Evolutionary conservation across 2,888 invertebrate genomes (phyloP).

Genomic region (Aethes cnicana): DNA sequence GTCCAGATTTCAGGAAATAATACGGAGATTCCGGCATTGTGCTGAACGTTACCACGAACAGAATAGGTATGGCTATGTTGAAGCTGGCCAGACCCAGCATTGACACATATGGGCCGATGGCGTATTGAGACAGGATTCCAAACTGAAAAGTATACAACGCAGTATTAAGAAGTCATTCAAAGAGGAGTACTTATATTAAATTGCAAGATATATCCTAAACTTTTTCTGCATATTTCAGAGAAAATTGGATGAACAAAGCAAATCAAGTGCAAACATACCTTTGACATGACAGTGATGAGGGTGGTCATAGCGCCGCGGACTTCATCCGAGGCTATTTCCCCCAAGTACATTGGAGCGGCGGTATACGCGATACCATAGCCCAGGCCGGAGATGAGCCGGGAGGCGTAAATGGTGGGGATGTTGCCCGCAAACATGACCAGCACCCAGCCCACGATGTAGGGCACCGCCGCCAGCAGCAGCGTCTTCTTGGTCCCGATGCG

Average conservation of each 20-base stretch:
- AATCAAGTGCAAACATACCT: constrained; percentile 55
- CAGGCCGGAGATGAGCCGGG: constrained; percentile 83
- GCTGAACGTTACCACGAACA: constrained; percentile 80
- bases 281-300: constrained; percentile 81
- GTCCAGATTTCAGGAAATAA: constrained; percentile 75
- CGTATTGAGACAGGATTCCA: constrained; percentile 83
- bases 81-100: constrained; percentile 81
- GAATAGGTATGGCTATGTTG: constrained; percentile 78
- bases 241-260: too few relatives aligned
- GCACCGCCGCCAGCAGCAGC: constrained; percentile 81
- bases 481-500: constrained; percentile 85
- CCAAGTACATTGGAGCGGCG: constrained; percentile 84
- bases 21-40: constrained; percentile 87
- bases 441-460: constrained; percentile 85
- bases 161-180: background rate
- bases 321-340: constrained; percentile 83
- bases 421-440: constrained; percentile 83
- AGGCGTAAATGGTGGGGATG: constrained; percentile 81
- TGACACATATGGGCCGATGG: constrained; percentile 82
- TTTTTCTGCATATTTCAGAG: too few relatives aligned
- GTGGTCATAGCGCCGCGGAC: constrained; percentile 84
- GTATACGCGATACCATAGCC: constrained; percentile 84
- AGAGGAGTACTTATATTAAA: background rate
- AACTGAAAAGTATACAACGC: constrained; percentile 57
- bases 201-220: too few relatives aligned